These are phyloP conservation scores for Leptinotarsa texana DNA, from an alignment of 1,140 invertebrate species.

Conservation along the genomic window DNA sequence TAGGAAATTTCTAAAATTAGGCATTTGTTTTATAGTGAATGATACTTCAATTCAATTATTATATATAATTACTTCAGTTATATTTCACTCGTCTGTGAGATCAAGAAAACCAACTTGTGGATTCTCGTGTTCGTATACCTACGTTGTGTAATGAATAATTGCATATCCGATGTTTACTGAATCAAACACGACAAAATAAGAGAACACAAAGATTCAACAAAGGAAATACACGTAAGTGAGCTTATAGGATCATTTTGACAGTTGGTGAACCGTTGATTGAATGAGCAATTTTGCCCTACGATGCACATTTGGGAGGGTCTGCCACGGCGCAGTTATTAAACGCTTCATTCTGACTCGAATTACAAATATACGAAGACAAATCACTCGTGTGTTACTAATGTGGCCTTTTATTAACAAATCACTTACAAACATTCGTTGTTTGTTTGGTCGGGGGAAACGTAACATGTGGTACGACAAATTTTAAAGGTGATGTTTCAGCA, in stretches of 20 bases:
- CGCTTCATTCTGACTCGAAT: conserved; percentile 10
- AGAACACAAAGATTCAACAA: conserved; percentile 21
- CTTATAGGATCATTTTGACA: conserved; percentile 43
- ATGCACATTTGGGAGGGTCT: conserved; percentile 35
- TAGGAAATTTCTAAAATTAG: too few relatives aligned
- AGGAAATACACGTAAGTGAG: conserved; percentile 29
- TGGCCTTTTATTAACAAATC: conserved; percentile 29
- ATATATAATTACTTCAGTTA: too few relatives aligned
- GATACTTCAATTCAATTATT: too few relatives aligned
- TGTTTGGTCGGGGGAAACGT: neutral
- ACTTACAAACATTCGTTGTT: conserved; percentile 23
- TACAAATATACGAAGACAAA: conserved; percentile 25
- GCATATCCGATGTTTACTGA: conserved; percentile 1
- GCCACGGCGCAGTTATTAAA: conserved; percentile 25
- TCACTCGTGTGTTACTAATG: conserved; percentile 26
- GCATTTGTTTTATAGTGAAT: too few relatives aligned
- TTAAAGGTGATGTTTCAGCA: neutral
- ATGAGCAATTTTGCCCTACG: conserved; percentile 43
- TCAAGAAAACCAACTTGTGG: too few relatives aligned
- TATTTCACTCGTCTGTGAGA: too few relatives aligned
- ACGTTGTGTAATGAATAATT: neutral
- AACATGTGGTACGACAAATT: neutral
- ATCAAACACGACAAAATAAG: conserved; percentile 10
- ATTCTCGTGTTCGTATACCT: conserved; percentile 1
- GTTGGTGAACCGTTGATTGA: conserved; percentile 45